phyloP scores from a whole-genome alignment of 2,888 invertebrate species.

The Plagodis dolabraria region DNA sequence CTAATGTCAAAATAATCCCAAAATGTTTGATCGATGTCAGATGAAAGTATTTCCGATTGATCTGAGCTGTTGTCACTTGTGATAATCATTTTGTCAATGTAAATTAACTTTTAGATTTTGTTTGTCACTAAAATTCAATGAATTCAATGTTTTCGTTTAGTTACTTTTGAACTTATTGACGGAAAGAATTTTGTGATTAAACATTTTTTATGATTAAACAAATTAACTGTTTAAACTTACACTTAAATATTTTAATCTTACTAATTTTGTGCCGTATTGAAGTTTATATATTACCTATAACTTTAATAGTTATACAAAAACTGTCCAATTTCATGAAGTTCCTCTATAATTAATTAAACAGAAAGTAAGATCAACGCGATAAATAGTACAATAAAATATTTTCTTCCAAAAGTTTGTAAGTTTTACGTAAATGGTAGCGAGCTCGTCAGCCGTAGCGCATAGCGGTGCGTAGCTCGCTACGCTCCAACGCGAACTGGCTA shows the following conservation, averaged over 20 bases:
- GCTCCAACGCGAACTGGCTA: constrained; percentile 7
- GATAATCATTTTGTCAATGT: constrained; percentile 12
- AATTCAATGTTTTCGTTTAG: no score
- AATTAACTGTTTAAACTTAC: no score
- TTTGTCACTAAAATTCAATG: no score
- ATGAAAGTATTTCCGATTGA: constrained; percentile 38
- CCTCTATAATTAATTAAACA: not conserved
- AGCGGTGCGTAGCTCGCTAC: constrained; percentile 31
- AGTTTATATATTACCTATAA: not conserved
- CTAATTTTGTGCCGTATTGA: no score
- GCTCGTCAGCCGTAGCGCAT: not conserved
- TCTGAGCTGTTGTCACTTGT: constrained; percentile 35
- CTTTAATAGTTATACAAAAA: not conserved
- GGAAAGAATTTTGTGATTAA: no score
- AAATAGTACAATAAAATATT: no score
- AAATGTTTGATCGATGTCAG: constrained; percentile 57
- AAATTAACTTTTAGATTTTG: no score
- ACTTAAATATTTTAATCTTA: no score
- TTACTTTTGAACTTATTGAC: no score
- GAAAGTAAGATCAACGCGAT: not conserved
- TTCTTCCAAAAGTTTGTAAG: not conserved
- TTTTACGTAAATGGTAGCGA: not conserved
- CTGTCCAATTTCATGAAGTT: not conserved
- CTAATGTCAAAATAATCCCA: constrained; percentile 70
- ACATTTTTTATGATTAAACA: no score